Conservation (phyloP, 2,797 vertebrate genomes). For the Neostethus bicornis region DNA sequence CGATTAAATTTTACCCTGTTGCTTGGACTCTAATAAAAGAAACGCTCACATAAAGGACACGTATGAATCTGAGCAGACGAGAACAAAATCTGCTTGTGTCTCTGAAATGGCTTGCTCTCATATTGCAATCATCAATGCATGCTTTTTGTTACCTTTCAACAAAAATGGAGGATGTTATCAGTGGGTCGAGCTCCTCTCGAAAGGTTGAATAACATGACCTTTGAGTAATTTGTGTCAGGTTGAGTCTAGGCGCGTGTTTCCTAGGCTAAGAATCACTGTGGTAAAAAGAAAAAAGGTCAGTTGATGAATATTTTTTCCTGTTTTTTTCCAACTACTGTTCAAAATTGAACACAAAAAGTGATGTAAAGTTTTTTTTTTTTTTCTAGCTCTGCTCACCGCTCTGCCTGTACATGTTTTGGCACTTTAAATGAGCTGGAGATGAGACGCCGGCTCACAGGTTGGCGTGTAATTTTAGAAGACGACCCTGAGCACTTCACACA, state of each 20-base stretch:
- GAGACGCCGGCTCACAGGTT: slow-evolving; percentile 30
- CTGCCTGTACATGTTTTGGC: slow-evolving; percentile 50
- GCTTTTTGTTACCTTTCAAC: slow-evolving; percentile 17
- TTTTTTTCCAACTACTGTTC: slow-evolving; percentile 30
- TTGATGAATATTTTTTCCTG: slow-evolving; percentile 44
- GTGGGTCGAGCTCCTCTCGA: slow-evolving; percentile 41
- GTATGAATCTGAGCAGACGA: slow-evolving; percentile 17
- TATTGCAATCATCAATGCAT: slow-evolving; percentile 31
- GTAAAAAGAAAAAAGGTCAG: slow-evolving; percentile 72
- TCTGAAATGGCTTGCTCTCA: slow-evolving; percentile 24
- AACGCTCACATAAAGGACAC: slow-evolving; percentile 35
- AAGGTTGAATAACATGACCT: slow-evolving; percentile 67
- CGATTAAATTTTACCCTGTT: slow-evolving; percentile 73
- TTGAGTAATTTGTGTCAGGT: slow-evolving; percentile 64
- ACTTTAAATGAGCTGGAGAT: slow-evolving; percentile 50
- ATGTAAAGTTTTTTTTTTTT: slow-evolving; percentile 35
- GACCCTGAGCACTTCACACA: slow-evolving; percentile 9
- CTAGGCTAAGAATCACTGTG: slow-evolving; percentile 46
- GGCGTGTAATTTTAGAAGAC: slow-evolving; percentile 34
- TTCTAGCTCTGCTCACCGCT: slow-evolving; percentile 30
- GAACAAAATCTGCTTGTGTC: slow-evolving; percentile 14
- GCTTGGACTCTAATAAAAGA: slow-evolving; percentile 56
- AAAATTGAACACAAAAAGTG: slow-evolving; percentile 40
- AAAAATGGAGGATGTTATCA: slow-evolving; percentile 53
- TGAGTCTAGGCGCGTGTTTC: slow-evolving; percentile 54